Base-by-base conservation (phyloP, 2,113 vertebrate species). In the Cromileptes altivelis region DNA sequence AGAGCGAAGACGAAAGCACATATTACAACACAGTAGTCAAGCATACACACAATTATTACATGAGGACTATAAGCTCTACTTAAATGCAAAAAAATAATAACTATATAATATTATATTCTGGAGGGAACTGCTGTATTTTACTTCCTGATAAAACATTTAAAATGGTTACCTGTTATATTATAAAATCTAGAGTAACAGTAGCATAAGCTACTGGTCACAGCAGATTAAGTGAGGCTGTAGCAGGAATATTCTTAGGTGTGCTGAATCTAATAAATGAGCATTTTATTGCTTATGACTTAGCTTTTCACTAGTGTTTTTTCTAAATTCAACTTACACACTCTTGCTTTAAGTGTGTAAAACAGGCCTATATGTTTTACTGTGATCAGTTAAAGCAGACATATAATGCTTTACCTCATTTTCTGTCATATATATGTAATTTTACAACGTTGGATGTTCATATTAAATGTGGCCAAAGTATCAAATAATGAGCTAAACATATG, bases 1-100 rank as follows among this genome's bases (percentile, higher is more conserved):
- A 80, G 60, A 63, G 80, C 50, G 52, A 25, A 70, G 67, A 72
- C 21, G 11, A 64, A 79, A 80, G 70, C 62, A 65, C 17, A 63
- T 71, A 80, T 85, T 76, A 75, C 60, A 62, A 53, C 61, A 25
- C 42, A 71, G 37, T 30, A 21, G 19, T 9, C 40, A 18, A 65
- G 57, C 47, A 78, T 4, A 33, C 45, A 49, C 21, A 18, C 23
- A 23, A 77, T 84, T 40, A 84, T 80, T 74, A 80, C 14, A 56
- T 23, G 18, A 27, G 55, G 45, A 68, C 64, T 74, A 33, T 71
- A 56, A 79, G 75, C 52, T 67, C 30, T 40, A 71, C 11, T 40
- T 64, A 58, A 71, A 78, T 13, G 33, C 42, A 45, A 45, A 42
- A 42, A 42, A 45, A 25, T 33, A 60, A 63, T 47, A 37, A 57